Base-by-base conservation (phyloP, 2,888 invertebrate species). In the Ceratothoa steindachneri region DNA sequence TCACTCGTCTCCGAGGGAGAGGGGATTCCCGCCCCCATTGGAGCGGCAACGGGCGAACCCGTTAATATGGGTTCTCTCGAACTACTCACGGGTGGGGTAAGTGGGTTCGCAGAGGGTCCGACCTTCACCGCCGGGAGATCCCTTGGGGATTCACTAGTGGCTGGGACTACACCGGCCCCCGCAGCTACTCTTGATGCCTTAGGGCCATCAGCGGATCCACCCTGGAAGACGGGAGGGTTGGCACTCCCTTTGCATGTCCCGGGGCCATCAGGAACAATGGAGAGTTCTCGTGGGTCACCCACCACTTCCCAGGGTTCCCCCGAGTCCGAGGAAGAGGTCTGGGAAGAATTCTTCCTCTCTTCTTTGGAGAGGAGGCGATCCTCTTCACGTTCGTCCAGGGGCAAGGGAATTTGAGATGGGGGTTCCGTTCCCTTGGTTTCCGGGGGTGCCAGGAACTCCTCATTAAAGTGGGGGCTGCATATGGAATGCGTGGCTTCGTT, bases 401-500 rank as follows among this genome's bases (percentile, higher is more conserved):
- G 7, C 41, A 5, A 5, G 41, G 41, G 41, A 41, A 41, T 41
- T 5, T 9, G 15, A 9, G 15, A 15, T 12, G 24, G 60, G 12
- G n/a, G 19, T 22, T 15, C 27, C 22, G 22, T 24, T 12, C 22
- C 2, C 27, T 60, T 60, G 19, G 60, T 1, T 12, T 2, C 19
- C 12, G 60, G 60, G 24, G 60, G 60, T n/a, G 60, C 60, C 60
- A 60, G 24, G 27, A 22, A 60, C 60, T 60, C 60, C 3, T 60
- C 60, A 1, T n/a, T 24, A 24, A 24, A 60, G 24, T 60, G 60
- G 2, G 55, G 60, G 24, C 60, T 60, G 3, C 60, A 60, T 1
- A 60, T 60, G 22, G 60, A 60, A n/a, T 60, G 60, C 22, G 22
- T 3, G 12, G 60, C 60, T 60, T 60, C 60, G 27, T 60, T 60